These are phyloP conservation scores for Platynereis dumerilii DNA, from an alignment of 2,888 invertebrate species.

Conservation along the genomic window DNA sequence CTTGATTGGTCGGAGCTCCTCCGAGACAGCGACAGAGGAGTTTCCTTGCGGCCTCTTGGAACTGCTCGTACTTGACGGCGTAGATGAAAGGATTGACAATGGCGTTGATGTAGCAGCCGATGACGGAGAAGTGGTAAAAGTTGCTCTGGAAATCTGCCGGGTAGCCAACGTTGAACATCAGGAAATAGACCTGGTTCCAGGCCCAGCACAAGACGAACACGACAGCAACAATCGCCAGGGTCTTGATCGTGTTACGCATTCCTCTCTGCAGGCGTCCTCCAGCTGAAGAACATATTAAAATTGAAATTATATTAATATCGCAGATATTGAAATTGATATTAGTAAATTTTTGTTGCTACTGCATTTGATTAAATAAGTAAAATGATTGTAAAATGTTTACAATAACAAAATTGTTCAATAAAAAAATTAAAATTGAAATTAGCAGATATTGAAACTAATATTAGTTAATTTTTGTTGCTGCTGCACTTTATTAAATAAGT, in stretches of 20 bases:
- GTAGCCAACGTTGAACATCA: constrained; percentile 3
- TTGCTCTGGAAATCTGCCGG: constrained; percentile 1
- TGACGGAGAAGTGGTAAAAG: constrained; percentile 8
- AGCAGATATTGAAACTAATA: too few relatives aligned
- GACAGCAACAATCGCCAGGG: constrained; percentile 28
- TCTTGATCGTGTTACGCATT: constrained; percentile 32
- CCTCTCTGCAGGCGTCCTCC: constrained; percentile 14
- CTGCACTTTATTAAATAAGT: too few relatives aligned
- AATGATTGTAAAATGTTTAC: too few relatives aligned
- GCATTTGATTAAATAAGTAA: too few relatives aligned
- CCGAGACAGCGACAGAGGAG: background rate
- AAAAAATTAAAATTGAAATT: too few relatives aligned
- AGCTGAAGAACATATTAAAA: too few relatives aligned
- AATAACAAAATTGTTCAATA: too few relatives aligned
- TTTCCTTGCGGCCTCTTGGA: background rate
- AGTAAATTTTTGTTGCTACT: too few relatives aligned
- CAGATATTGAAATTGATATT: too few relatives aligned
- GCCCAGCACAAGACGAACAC: constrained; percentile 34
- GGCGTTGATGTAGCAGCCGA: background rate
- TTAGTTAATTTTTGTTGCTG: too few relatives aligned
- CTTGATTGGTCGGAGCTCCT: background rate
- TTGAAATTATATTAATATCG: too few relatives aligned
- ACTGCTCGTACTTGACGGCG: constrained; percentile 4
- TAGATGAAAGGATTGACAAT: background rate
- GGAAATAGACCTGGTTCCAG: constrained; percentile 27